These are phyloP conservation scores for Procavia capensis DNA, from an alignment of 2,113 vertebrate genomes.

Conservation along the genomic window DNA sequence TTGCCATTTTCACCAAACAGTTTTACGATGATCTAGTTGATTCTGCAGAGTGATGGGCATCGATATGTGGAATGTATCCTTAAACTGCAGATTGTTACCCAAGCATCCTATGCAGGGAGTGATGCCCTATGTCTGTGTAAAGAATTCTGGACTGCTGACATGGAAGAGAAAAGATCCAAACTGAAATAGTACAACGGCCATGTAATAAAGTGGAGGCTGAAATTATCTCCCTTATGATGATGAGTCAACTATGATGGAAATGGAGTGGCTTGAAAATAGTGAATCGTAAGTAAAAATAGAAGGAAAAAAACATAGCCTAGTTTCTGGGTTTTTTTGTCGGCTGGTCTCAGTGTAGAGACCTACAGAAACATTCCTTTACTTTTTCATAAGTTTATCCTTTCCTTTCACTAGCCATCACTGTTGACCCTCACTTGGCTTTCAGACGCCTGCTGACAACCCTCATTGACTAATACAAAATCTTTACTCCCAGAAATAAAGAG, in stretches of 20 bases:
- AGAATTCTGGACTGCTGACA: background rate
- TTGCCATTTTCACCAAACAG: background rate
- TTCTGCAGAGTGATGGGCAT: background rate
- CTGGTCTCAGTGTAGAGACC: background rate
- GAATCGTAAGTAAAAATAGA: background rate
- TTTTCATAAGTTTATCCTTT: background rate
- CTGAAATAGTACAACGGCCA: background rate
- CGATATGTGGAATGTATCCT: background rate
- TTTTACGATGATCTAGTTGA: background rate
- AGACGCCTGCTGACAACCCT: background rate
- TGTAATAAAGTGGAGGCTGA: background rate
- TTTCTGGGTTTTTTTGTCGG: background rate
- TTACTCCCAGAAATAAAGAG: conserved; percentile 14
- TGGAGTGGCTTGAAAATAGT: background rate
- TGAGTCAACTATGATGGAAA: background rate
- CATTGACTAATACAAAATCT: background rate
- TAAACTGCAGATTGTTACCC: background rate
- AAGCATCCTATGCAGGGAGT: background rate
- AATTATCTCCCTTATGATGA: background rate
- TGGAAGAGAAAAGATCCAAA: background rate
- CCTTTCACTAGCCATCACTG: background rate
- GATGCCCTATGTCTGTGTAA: background rate
- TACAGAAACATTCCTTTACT: background rate
- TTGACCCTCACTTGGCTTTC: background rate
- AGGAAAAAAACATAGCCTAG: background rate